Evolutionary conservation across 2,888 invertebrate species (phyloP), one percentile per base, ranked within the genome.

Genomic region (Drosophila prostipennis): DNA sequence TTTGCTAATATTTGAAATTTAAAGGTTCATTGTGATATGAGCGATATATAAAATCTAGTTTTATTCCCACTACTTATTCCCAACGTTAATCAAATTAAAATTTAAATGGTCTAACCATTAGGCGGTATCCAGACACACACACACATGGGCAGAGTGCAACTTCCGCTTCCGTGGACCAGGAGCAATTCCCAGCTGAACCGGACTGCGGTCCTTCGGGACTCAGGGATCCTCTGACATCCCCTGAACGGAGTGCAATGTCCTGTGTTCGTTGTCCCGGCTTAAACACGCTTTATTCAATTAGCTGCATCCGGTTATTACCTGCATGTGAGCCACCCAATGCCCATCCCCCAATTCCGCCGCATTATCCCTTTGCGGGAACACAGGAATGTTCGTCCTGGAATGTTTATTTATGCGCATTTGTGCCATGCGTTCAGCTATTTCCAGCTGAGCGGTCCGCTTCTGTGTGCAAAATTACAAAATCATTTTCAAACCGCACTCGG

Each of bases 281-380:
- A 52, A 75, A 72, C 55, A 82, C 84, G 85, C 74, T 83, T 85
- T 89, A 84, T 84, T 84, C 84, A 84, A 84, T 84, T 84, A 84
- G 84, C 78, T 75, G 83, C 87, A 84, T 84, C 89, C 87, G 89
- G 87, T 84, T 84, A 84, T 84, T 84, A 84, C 84, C 84, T 84
- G 89, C 78, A 80, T 75, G 64, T 5, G 6, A 7, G 61, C 67
- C 72, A 51, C 45, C 45, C 16, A 37, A 10, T 11, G 11, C 19
- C 42, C 32, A 13, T 16, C 32, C 26, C 26, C 26, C 42, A 6
- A 26, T 11, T 34, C 26, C 32, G 49, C 40, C 56, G 45, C 53
- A 36, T 58, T 69, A 46, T 79, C 56, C 39, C 72, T 72, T 68
- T 71, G 78, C 71, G 73, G 70, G 52, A 69, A 52, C 69, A 75